Evolutionary conservation across 2,888 invertebrate genomes (phyloP), one percentile per base, ranked within the genome.

Genomic region (Dioctria linearis): DNA sequence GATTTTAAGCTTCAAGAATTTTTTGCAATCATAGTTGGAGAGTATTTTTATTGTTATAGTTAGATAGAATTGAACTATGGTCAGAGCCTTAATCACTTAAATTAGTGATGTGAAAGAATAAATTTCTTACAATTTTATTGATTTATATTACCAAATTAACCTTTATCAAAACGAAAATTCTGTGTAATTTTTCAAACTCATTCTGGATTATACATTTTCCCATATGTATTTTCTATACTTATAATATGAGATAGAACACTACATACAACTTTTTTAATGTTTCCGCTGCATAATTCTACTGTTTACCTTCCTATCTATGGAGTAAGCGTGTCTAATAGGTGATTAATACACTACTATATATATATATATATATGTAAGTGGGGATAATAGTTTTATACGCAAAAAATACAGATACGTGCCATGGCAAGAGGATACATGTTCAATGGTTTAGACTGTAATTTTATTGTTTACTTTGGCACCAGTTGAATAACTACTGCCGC

Each of bases 381-480:
- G 0, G 25, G 25, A 25, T 25, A 25, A 25, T 25, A 25, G 25
- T 25, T 25, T 25, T 25, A 25, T 25, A 25, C 25, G 25, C 25
- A 25, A 25, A 25, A 25, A 25, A 6, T 6, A 46, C 46, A 43
- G 67, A 43, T 25, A 37, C 51, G 51, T 51, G 25, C 69, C 69
- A 37, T n/a, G 25, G 51, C 37, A 49, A 25, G 51, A 5, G 49
- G 42, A 37, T 25, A 9, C 51, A 49, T 69, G 69, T 43, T 69
- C 69, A 69, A 69, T 69, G 51, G 51, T 69, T 69, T 49, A 51
- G 69, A 69, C 25, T 25, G 51, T 69, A 69, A 69, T 54, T 51
- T 69, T 37, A 69, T 69, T 11, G 46, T 51, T 11, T 25, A 69
- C 51, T 51, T 11, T 39, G 51, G 69, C 37, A 69, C 5, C 51